Conservation (phyloP, 2,113 vertebrate genomes). For the Excalfactoria chinensis region DNA sequence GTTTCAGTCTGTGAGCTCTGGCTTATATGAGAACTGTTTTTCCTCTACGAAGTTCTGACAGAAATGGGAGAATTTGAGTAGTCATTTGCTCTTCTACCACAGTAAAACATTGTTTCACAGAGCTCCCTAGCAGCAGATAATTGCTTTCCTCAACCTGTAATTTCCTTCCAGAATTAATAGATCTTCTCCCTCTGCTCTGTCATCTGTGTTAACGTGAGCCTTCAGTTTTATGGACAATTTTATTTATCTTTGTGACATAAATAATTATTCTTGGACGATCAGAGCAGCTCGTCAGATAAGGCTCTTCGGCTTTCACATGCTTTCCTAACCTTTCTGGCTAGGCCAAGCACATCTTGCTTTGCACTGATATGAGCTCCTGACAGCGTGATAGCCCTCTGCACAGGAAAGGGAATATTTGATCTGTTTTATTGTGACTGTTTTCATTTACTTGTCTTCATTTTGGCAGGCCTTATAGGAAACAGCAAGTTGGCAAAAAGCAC, state of each 20-base stretch:
- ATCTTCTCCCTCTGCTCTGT: not conserved
- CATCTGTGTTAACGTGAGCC: not conserved
- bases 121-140: not conserved
- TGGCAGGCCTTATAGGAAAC: not conserved
- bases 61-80: accelerated
- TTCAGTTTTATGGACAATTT: not conserved
- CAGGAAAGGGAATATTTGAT: not conserved
- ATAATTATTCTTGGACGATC: not conserved
- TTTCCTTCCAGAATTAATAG: not conserved
- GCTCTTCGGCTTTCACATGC: not conserved
- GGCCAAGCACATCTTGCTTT: not conserved
- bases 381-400: not conserved
- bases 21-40: not conserved
- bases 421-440: not conserved
- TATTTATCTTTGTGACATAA: not conserved
- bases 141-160: not conserved
- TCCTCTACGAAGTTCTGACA: not conserved
- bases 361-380: not conserved
- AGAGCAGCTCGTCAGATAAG: not conserved
- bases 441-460: not conserved
- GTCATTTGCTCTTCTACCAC: not conserved
- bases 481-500: not conserved
- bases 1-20: not conserved
- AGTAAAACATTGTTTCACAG: not conserved
- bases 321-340: not conserved